Conservation (phyloP, 2,113 vertebrate species). For the Cynopterus brachyotis region DNA sequence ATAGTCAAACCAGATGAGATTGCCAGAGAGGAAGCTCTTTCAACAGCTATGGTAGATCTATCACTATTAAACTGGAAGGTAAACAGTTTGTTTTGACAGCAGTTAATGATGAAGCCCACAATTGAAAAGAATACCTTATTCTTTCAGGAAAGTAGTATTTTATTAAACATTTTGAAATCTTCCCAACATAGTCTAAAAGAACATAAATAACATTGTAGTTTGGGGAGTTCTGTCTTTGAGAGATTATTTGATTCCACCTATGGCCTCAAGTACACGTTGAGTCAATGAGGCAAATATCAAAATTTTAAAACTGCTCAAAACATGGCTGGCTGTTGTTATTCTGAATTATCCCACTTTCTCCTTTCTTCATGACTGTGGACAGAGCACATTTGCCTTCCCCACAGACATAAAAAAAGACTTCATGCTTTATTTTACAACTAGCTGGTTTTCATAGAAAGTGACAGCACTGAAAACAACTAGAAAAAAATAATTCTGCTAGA, state of each 20-base stretch:
- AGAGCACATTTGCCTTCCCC: not conserved
- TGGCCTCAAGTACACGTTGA: not conserved
- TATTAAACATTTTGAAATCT: not conserved
- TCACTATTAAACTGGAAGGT: not conserved
- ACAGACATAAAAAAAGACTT: not conserved
- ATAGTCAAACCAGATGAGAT: slow-evolving; percentile 28
- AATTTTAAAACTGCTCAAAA: slow-evolving; percentile 8
- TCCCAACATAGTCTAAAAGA: not conserved
- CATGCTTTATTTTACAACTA: not conserved
- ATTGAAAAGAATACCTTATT: slow-evolving; percentile 25
- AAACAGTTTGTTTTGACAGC: slow-evolving; percentile 45
- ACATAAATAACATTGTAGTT: not conserved
- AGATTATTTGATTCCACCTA: not conserved
- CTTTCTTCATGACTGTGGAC: not conserved
- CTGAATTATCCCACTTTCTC: not conserved
- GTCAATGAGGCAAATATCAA: not conserved
- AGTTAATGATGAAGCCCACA: not conserved
- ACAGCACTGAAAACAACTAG: not conserved
- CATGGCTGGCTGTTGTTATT: not conserved
- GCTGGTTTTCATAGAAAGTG: not conserved
- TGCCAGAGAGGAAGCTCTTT: slow-evolving; percentile 51
- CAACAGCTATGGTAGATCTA: not conserved
- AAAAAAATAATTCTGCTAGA: not conserved
- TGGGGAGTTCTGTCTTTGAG: not conserved
- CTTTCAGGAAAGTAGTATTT: slow-evolving; percentile 45